phyloP scores from a whole-genome alignment of 2,797 vertebrate genomes.

The Malacoctenus gilli region DNA sequence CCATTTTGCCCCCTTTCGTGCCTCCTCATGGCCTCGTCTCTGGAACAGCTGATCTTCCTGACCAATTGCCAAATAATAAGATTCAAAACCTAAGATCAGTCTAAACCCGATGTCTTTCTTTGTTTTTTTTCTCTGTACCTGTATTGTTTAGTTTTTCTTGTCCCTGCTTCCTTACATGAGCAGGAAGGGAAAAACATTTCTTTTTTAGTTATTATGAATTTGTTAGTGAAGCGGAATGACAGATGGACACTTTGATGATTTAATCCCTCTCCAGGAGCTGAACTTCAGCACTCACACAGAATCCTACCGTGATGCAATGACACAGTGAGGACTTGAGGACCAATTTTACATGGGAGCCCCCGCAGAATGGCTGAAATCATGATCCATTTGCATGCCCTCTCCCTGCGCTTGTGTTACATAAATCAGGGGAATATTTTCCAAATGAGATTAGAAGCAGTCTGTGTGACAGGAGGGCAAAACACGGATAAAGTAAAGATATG shows the following conservation, averaged over 20 bases:
- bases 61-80: too few species aligned
- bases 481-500: constrained; percentile 59
- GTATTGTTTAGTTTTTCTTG: too few species aligned
- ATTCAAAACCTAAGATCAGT: too few species aligned
- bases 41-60: constrained; percentile 40
- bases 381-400: constrained; percentile 5
- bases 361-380: constrained; percentile 15
- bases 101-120: too few species aligned
- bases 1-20: constrained; percentile 22
- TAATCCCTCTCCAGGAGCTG: constrained; percentile 13
- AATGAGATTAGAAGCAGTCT: constrained; percentile 41
- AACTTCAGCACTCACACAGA: constrained; percentile 1
- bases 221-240: not conserved
- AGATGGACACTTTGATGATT: constrained; percentile 23
- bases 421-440: constrained; percentile 52
- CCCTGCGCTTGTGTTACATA: constrained; percentile 17
- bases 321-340: constrained; percentile 13
- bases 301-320: constrained; percentile 1
- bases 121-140: not conserved
- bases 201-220: not conserved
- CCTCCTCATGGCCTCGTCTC: constrained; percentile 20
- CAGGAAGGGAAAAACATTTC: too few species aligned
- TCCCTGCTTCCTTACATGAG: too few species aligned
- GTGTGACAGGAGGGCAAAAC: constrained; percentile 25
- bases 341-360: constrained; percentile 10